Evolutionary conservation across 1,140 invertebrate species (phyloP), one percentile per base, ranked within the genome.

Genomic region (Atta colombica): DNA sequence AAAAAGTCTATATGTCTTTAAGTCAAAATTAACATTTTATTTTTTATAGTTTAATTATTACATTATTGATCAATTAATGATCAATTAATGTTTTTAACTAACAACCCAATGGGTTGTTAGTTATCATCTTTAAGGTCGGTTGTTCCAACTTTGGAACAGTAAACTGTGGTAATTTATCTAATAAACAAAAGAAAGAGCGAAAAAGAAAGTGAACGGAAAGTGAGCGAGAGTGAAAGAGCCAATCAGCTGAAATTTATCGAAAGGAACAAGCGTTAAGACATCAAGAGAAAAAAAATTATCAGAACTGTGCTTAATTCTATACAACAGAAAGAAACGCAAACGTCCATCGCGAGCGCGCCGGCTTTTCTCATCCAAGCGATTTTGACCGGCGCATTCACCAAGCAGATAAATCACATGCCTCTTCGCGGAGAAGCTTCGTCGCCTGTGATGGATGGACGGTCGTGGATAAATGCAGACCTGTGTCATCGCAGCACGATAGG

Each of bases 381-480:
- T 84, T 84, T 61, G 71, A 84, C 55, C 80, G 39, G 28, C 55
- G 69, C 55, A 74, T 75, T 75, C 80, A 60, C 39, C 69, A 35
- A 10, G 69, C 80, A 84, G 69, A 84, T 84, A 84, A 84, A 84
- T 84, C 80, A 84, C 80, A 28, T 14, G 28, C 25, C 80, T 69
- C 49, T 25, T 84, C 39, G 55, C 55, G 25, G 80, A 84, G 80
- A 61, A 74, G 58, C 80, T 69, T 49, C 80, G 80, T 14, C 25
- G 53, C n/a, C 45, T 63, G 39, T 84, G 80, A 84, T 74, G 68
- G 80, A 84, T 84, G 80, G 80, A 84, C 39, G 69, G 39, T 28
- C 68, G 68, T 53, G 80, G 69, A 84, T 74, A 84, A 84, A 84
- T 84, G 69, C 58, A 84, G 80, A 74, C 69, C 69, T 84, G 55